Base-by-base conservation (phyloP, 1,140 invertebrate species). In the Trigoniulus corallinus region DNA sequence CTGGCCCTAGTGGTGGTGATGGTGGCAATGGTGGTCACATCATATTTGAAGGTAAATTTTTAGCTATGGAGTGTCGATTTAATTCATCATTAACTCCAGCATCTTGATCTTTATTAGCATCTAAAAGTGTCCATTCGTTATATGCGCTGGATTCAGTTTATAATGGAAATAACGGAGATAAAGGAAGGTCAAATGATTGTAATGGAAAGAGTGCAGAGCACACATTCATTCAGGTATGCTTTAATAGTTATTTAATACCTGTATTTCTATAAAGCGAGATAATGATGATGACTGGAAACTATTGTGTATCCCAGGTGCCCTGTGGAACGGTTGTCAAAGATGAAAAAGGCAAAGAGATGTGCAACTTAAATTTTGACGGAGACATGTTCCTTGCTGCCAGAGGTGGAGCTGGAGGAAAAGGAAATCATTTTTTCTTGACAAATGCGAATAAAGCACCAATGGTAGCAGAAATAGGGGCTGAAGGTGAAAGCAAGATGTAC, bases 1-100 rank as follows among this genome's bases (percentile, higher is more conserved):
- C 84, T 0, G 95, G 95, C 4, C 93, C 94, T 0, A 87, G 93
- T 69, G 94, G 94, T 2, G 95, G 93, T 0, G 87, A 98, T 70
- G 95, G 94, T 12, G 95, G 95, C 1, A 78, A 92, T 63, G 95
- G 95, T n/a, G 94, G 87, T 0, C 94, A 98, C 72, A 82, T 98
- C 1, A 77, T 98, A 45, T 88, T 96, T 59, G 53, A 67, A 83
- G 72, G 81, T 81, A 62, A 50, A 44, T 18, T 4, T 39, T 39
- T 39, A 13, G 37, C 18, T 39, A 39, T 39, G 37, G 18, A 39
- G 18, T 18, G 12, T 13, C 37, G n/a, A n/a, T n/a, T n/a, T n/a
- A n/a, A n/a, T n/a, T n/a, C n/a, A n/a, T n/a, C n/a, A n/a, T n/a
- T n/a, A n/a, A n/a, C n/a, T n/a, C n/a, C n/a, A n/a, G n/a, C n/a